phyloP scores from a whole-genome alignment of 2,797 vertebrate genomes.

The Liasis olivaceus region DNA sequence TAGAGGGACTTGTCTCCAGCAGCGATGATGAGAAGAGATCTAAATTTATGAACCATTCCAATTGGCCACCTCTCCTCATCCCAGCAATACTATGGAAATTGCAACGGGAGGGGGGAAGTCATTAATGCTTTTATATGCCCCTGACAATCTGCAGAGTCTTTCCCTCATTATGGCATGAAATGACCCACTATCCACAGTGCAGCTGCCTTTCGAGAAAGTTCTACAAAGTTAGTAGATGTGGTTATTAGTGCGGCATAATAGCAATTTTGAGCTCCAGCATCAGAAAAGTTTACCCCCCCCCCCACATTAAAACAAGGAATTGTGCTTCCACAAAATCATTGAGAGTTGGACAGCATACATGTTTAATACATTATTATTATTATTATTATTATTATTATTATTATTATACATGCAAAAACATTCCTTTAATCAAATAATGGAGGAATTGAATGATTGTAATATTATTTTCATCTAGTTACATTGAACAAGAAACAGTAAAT shows the following conservation, averaged over 20 bases:
- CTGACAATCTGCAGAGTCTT: background rate
- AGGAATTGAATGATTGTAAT: background rate
- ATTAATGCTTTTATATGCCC: background rate
- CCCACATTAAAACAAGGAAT: background rate
- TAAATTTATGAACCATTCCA: background rate
- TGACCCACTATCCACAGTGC: background rate
- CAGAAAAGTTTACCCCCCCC: rapidly evolving
- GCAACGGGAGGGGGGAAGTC: background rate
- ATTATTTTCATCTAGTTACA: background rate
- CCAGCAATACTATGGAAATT: background rate
- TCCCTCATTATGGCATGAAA: background rate
- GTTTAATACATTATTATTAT: background rate
- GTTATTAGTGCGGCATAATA: background rate
- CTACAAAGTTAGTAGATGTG: background rate
- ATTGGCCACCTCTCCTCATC: background rate
- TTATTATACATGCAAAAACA: background rate
- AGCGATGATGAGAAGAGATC: background rate
- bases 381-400: background rate
- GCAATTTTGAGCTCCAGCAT: background rate
- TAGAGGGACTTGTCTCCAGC: background rate
- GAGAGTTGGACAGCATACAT: background rate
- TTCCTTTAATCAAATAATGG: background rate
- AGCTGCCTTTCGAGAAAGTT: background rate
- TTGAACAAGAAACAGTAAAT: background rate
- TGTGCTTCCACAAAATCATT: background rate